A percentile compares a stretch with the other conserved stretches of the same genome.
These are phyloP conservation scores for Lucilia sericata DNA, from an alignment of 1,140 invertebrate species.

Conservation along the genomic window DNA sequence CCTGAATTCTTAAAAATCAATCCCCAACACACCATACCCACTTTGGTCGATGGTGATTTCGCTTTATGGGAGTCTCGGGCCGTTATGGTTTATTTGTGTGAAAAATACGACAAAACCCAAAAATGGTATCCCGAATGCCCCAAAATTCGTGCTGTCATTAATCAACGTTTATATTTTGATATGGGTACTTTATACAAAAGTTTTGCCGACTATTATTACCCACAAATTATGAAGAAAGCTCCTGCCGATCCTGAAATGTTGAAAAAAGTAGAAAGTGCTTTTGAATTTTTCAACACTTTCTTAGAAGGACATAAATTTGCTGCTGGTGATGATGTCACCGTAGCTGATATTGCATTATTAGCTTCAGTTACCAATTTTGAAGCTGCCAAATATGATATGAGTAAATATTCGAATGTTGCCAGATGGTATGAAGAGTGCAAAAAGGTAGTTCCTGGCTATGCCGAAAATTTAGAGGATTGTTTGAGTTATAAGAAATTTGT, in stretches of 20 bases:
- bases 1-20: conserved; percentile 79
- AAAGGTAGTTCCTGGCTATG: conserved; percentile 77
- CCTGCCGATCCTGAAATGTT: conserved; percentile 75
- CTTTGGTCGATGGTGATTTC: conserved; percentile 77
- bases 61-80: conserved; percentile 79
- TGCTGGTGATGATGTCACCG: conserved; percentile 77
- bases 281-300: conserved; percentile 77
- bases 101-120: conserved; percentile 75
- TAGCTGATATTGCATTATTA: conserved; percentile 78
- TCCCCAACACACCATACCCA: conserved; percentile 74
- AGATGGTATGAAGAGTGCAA: conserved; percentile 80
- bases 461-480: conserved; percentile 75
- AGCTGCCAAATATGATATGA: conserved; percentile 75
- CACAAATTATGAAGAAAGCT: conserved; percentile 75
- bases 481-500: conserved; percentile 69
- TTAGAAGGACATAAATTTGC: conserved; percentile 75
- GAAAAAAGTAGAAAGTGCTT: conserved; percentile 73
- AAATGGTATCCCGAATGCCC: conserved; percentile 75
- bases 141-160: conserved; percentile 76
- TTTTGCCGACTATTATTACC: conserved; percentile 77
- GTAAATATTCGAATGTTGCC: conserved; percentile 76
- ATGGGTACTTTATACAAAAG: conserved; percentile 76
- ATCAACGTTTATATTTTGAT: conserved; percentile 82
- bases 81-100: conserved; percentile 78
- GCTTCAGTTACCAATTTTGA: conserved; percentile 76